Evolutionary conservation across 2,113 vertebrate species (phyloP), one percentile per base, ranked within the genome.

Genomic region (Pimephales promelas): DNA sequence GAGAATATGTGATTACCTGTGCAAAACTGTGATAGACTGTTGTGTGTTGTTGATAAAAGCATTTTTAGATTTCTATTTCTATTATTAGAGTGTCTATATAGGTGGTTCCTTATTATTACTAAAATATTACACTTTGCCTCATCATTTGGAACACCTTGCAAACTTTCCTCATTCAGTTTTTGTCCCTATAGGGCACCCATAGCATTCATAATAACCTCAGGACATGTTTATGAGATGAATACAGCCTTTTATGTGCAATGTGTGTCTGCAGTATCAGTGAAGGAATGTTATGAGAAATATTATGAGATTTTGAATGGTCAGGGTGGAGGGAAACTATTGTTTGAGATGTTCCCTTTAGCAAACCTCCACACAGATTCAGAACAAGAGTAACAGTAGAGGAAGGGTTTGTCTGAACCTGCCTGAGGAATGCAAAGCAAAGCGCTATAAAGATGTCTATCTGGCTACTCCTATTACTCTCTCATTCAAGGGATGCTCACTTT

Each of bases 351-450:
- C n/a, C 36, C 34, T 77, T 40, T n/a, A 56, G 47, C 10, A 56
- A 56, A n/a, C 14, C 13, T 77, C 14, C n/a, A 3, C 16, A 45
- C 5, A 22, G n/a, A n/a, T n/a, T n/a, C n/a, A n/a, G 11, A 10
- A 49, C 16, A 56, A 22, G 8, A 9, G 73, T 66, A 43, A 40
- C 52, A 79, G 82, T 18, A 4, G 34, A 71, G 22, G 22, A 71
- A 0, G 22, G 24, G 16, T 76, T 14, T 10, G 91, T 64, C 87
- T 57, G 52, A 82, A 88, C 90, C 81, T 92, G 91, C 77, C 84
- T n/a, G 24, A 86, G 88, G 83, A 91, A 92, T 92, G 87, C 56
- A 43, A 16, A 77, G 74, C 11, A 24, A 62, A 78, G 13, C n/a
- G 6, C n/a, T 45, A 28, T 28, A 28, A 28, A 28, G 28, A 28